Base-by-base conservation (phyloP, 1,140 invertebrate species). In the Plodia interpunctella region DNA sequence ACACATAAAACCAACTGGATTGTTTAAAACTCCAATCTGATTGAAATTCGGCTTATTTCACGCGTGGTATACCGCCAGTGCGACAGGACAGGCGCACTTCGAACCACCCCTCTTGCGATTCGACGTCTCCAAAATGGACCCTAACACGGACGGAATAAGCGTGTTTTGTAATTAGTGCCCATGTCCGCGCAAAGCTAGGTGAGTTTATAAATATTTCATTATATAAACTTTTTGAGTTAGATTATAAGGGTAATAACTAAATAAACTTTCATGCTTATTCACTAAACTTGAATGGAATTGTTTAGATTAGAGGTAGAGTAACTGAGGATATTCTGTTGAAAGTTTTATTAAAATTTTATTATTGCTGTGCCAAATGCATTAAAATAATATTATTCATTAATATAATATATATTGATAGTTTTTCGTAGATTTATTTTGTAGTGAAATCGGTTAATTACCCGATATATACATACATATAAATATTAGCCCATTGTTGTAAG, bases 51-150 rank as follows among this genome's bases (percentile, higher is more conserved):
- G 59, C 57, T 74, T 73, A 67, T 79, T 73, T 74, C 63, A 73
- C 71, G 77, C 77, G 78, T 74, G 65, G 65, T 71, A 66, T 49
- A 65, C 70, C 59, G n/a, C 49, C 54, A 59, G 51, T 52, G 68
- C 62, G 68, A 44, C 49, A 66, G 69, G 74, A 83, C 76, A 80
- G 70, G 76, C 76, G 78, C 81, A 79, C 69, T 71, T 56, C 55
- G 59, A 25, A 54, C 52, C 51, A 44, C 21, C 63, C 65, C 63
- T 49, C 58, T 50, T 49, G 11, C 56, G 56, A 52, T 38, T 49
- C 61, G 72, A 72, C 68, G 65, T 60, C 64, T 70, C 76, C 65
- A 87, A 88, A 83, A 87, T 88, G 81, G 70, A 87, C 86, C 66
- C 70, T 84, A 86, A 74, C 55, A 65, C 75, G 68, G 70, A 55